Evolutionary conservation across 2,797 vertebrate genomes (phyloP), one percentile per base, ranked within the genome.

Genomic region (Vireo griseus): DNA sequence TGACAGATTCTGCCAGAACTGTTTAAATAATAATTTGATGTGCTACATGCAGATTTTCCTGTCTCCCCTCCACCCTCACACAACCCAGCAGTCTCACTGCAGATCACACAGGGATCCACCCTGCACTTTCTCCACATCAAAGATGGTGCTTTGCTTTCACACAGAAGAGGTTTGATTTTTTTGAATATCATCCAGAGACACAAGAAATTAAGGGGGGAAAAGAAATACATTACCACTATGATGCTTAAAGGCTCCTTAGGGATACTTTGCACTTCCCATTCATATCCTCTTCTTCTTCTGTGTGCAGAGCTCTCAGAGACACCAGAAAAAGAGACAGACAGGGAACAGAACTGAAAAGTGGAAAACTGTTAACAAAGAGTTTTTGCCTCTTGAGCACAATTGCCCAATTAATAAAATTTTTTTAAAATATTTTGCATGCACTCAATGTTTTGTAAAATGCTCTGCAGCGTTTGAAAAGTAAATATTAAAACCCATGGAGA

Each of bases 1-100:
- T 80, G 77, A 91, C 80, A 89, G 86, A 89, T 92, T 86, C 94
- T 95, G 94, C 81, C 89, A 95, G 89, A 91, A 80, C 54, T 86
- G 72, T 86, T 97, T 92, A 93, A 92, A 95, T 88, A 91, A 83
- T 89, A 88, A 92, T 72, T 93, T 83, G 72, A 94, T 91, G 65
- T 83, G 68, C 72, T 86, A 61, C 61, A 83, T 88, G 81, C 86
- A 90, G 72, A 83, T 94, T 92, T 89, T 77, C 78, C 65, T 59
- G 39, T 94, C 80, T 87, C 9, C 61, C 44, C 57, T 87, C 72
- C 14, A 2, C 78, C 68, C 42, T 92, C 61, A 80, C 39, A 72
- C 13, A 91, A 65, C n/a, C 33, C 65, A 89, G 50, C 67, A 91
- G 33, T 22, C 86, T 80, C 44, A 17, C 35, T 45, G 39, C 45